Percentiles rank a stretch among this genome's conserved stretches.
These are phyloP conservation scores for Micromys minutus DNA, from an alignment of 2,113 vertebrate genomes.

Conservation along the genomic window DNA sequence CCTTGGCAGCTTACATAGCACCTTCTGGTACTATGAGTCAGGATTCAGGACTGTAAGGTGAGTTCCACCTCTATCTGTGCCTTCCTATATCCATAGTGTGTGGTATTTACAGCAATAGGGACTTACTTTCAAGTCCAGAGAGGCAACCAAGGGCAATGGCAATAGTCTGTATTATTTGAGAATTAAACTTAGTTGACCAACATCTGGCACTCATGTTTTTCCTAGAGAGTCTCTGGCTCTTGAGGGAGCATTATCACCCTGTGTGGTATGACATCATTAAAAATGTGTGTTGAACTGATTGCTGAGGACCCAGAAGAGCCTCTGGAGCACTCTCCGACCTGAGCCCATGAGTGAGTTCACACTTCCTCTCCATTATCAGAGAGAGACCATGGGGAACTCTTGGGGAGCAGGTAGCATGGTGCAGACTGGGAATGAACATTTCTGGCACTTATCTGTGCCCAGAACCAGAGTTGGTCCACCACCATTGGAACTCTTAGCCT, in stretches of 20 bases:
- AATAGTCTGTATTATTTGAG: neutral
- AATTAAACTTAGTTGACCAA: neutral
- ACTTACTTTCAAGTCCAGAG: neutral
- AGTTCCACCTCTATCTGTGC: neutral
- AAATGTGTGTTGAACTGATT: too few species aligned
- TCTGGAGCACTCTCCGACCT: too few species aligned
- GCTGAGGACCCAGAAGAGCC: too few species aligned
- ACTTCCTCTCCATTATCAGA: too few species aligned
- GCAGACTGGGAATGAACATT: too few species aligned
- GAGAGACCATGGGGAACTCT: too few species aligned
- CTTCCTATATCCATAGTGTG: neutral
- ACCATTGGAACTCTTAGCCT: too few species aligned
- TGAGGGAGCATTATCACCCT: neutral
- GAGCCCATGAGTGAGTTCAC: too few species aligned
- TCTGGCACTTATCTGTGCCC: too few species aligned
- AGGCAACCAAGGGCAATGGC: neutral
- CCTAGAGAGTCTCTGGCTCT: neutral
- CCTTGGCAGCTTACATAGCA: neutral
- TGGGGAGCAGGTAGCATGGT: too few species aligned
- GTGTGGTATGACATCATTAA: neutral
- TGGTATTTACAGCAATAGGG: neutral
- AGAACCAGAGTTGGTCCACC: too few species aligned
- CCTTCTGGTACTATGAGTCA: neutral
- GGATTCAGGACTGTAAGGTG: neutral
- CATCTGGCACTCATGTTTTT: neutral